Conservation (phyloP, 2,888 invertebrate genomes). For the Sinhomidia bicolor region DNA sequence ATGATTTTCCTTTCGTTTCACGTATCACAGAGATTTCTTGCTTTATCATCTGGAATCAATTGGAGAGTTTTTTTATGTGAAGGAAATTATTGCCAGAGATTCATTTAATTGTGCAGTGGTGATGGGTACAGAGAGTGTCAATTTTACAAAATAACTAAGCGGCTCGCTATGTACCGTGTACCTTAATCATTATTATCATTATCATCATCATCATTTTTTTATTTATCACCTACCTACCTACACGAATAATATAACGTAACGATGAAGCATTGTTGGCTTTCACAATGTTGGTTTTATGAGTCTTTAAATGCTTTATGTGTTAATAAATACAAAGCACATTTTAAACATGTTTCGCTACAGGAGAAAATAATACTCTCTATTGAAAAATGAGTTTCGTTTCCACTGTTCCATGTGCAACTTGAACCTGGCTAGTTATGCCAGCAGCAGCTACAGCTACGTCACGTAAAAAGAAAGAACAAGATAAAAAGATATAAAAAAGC, state of each 20-base stretch:
- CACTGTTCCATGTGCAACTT: too few species aligned
- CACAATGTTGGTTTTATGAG: not conserved
- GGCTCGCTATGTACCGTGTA: not conserved
- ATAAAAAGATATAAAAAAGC: too few species aligned
- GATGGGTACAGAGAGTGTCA: not conserved
- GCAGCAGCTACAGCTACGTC: too few species aligned
- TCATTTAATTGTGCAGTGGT: not conserved
- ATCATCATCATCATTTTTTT: too few species aligned
- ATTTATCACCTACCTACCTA: too few species aligned
- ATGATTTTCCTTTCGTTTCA: slow-evolving; percentile 61
- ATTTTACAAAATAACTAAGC: not conserved
- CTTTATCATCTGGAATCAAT: slow-evolving; percentile 70
- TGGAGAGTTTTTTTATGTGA: slow-evolving; percentile 1
- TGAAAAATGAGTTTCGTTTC: not conserved
- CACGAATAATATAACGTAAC: not conserved
- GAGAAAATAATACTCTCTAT: not conserved
- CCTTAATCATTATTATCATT: not conserved
- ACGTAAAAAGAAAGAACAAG: too few species aligned
- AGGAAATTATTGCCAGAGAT: not conserved
- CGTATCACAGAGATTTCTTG: slow-evolving; percentile 52
- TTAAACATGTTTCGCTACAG: not conserved
- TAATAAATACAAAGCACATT: not conserved
- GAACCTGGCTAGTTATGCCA: too few species aligned
- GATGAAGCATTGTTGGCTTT: not conserved
- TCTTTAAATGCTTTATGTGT: not conserved